phyloP scores from a whole-genome alignment of 1,140 invertebrate species.

The Platyura marginata region DNA sequence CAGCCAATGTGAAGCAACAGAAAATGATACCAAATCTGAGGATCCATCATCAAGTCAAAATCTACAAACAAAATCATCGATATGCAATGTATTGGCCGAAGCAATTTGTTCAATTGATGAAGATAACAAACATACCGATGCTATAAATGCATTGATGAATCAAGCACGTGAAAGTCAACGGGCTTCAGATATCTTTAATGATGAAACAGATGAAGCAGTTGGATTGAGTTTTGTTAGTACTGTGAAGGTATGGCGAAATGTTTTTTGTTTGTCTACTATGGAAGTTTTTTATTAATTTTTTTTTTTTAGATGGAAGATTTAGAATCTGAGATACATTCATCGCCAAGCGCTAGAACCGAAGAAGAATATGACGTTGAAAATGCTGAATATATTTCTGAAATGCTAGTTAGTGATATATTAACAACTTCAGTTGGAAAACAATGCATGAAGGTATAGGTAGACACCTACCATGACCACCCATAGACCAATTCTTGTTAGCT shows the following conservation, averaged over 20 bases:
- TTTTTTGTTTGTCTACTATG: no score
- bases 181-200: neutral
- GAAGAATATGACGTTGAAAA: constrained; percentile 23
- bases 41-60: constrained; percentile 10
- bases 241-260: neutral
- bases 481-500: no score
- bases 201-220: neutral
- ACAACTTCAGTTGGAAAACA: constrained; percentile 29
- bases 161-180: constrained; percentile 28
- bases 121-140: constrained; percentile 49
- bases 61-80: constrained; percentile 18
- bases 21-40: constrained; percentile 12
- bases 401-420: constrained; percentile 32
- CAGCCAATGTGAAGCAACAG: constrained; percentile 24
- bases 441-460: constrained; percentile 30
- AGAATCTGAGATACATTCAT: neutral
- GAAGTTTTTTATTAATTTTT: no score
- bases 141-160: constrained; percentile 38
- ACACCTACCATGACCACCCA: no score
- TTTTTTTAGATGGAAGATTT: neutral
- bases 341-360: neutral
- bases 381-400: constrained; percentile 28
- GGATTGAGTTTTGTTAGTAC: neutral
- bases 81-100: constrained; percentile 41
- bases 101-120: constrained; percentile 58